Evolutionary conservation across 2,113 vertebrate genomes (phyloP), one percentile per base, ranked within the genome.

Genomic region (Glaucidium brasilianum): DNA sequence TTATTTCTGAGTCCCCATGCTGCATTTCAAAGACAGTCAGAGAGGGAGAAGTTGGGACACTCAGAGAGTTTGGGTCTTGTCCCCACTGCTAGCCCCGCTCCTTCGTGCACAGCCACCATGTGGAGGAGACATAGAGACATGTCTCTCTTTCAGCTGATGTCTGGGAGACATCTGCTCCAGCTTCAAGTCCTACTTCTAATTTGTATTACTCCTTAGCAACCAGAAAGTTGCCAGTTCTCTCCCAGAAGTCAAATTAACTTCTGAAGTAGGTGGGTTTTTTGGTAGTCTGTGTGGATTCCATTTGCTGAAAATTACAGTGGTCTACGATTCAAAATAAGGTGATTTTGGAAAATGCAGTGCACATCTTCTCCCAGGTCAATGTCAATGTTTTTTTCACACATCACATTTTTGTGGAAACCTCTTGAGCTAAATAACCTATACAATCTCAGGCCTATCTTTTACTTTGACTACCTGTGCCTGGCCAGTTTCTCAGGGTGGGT

Each of bases 31-130:
- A 76, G 59, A 17, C 71, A 72, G 45, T 22, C 3, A 82, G 69
- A 82, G 34, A 73, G 19, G 11, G 12, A 69, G 58, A 94, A 58
- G 3, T 13, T 58, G 37, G 27, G 17, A 9, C 23, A 56, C 7
- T 69, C 9, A 13, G 43, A 25, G 11, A 76, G 8, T 73, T 45
- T 80, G 15, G 1, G 6, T 69, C 22, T 60, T 39, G 11, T 59
- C 15, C 30, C 5, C 12, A 20, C 5, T 1, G 0, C 55, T 53
- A 45, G 9, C 14, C 60, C 16, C 0, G 0, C 30, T 92, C 11
- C 17, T 39, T 66, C 45, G 25, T 58, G 34, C 17, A 45, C 11
- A 58, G 6, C 9, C 20, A 69, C 27, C 50, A 30, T 0, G 0
- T 27, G 29, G 41, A 69, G 27, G 9, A 47, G 11, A 41, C 18